Conservation (phyloP, 92 coral and sea anemone species). For the Palythoa grandiflora region DNA sequence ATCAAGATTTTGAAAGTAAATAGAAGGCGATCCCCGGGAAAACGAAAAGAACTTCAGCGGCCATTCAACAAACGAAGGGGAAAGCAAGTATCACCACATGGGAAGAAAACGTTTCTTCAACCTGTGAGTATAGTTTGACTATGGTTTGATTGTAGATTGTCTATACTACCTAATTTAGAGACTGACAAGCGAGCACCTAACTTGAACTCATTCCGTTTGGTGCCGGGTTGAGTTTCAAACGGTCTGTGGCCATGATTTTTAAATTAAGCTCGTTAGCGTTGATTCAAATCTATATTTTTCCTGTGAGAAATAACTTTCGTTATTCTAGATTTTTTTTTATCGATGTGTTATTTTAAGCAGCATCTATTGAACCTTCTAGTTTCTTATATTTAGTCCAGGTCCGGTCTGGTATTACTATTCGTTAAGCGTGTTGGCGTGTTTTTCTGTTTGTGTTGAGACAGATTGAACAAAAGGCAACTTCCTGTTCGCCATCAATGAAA, state of each 20-base stretch:
- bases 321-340: not conserved
- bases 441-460: not conserved
- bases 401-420: not conserved
- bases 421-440: not conserved
- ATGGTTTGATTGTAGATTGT: not conserved
- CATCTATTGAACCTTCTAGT: not conserved
- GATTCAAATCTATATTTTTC: not conserved
- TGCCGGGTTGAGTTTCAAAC: not conserved
- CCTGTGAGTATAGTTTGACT: not conserved
- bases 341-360: not conserved
- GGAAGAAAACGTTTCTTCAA: not conserved
- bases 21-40: conserved; percentile 1
- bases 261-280: not conserved
- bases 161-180: not conserved
- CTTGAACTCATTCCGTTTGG: not conserved
- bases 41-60: conserved; percentile 2
- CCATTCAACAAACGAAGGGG: not conserved
- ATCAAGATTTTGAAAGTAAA: not conserved
- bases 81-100: not conserved
- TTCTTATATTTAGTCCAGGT: not conserved
- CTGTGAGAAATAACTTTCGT: not conserved
- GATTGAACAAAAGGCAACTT: conserved; percentile 6
- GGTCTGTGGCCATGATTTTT: not conserved
- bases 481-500: not conserved
- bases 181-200: not conserved